Evolutionary conservation across 2,113 vertebrate genomes (phyloP).

Genomic region (Onychorhynchus coronatus): DNA sequence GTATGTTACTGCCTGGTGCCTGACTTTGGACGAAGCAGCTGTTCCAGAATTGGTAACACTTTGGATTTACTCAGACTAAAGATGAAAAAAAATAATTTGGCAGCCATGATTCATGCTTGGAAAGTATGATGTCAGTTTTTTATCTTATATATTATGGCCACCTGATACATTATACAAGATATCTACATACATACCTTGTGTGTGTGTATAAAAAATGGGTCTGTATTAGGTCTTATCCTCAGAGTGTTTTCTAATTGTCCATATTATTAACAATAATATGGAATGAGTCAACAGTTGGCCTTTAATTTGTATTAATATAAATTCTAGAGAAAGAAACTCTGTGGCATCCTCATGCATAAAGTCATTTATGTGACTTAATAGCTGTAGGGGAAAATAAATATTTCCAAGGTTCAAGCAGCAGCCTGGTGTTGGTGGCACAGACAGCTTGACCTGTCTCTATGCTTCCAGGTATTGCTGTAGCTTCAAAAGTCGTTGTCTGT

Average conservation of each 20-base stretch:
- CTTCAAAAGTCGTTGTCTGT: neutral
- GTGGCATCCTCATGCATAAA: neutral
- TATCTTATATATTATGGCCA: neutral
- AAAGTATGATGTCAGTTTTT: neutral
- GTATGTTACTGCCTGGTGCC: neutral
- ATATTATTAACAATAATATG: neutral
- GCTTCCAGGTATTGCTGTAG: accelerated
- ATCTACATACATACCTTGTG: neutral
- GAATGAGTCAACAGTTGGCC: neutral
- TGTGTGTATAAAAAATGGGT: neutral
- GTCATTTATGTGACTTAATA: neutral
- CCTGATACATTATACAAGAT: neutral
- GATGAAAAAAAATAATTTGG: neutral
- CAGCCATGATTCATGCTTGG: neutral
- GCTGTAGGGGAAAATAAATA: neutral
- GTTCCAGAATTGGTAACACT: neutral
- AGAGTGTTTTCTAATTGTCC: neutral
- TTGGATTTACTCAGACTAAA: neutral
- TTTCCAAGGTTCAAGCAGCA: neutral
- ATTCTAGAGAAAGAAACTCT: neutral
- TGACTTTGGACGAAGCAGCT: neutral
- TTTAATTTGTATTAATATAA: neutral
- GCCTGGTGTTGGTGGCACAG: neutral
- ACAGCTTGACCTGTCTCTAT: accelerated
- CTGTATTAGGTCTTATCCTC: neutral